Base-by-base conservation (phyloP, 2,888 invertebrate genomes). In the Meteorus cinctellus region DNA sequence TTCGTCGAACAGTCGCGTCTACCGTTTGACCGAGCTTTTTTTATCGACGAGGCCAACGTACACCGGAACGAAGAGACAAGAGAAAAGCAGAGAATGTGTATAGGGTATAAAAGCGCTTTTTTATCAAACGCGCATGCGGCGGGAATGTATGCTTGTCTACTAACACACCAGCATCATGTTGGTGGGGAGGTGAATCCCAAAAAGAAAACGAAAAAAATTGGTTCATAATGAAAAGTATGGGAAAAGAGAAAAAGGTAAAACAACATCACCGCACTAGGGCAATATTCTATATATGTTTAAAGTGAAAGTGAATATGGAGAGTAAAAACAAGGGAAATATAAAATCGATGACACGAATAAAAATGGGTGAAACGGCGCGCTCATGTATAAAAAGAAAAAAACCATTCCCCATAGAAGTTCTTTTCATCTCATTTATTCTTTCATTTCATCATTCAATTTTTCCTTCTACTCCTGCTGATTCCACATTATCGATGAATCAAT, bases 91-190 rank as follows among this genome's bases (percentile, higher is more conserved):
- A 29, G 48, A 67, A 70, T 71, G 83, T 78, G 81, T 55, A 55
- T 55, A 55, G 19, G 19, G 55, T 55, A 55, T 55, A 55, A 55
- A 55, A 55, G 72, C 66, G 69, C 76, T 73, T 78, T 81, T 80
- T 83, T 80, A 87, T 84, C 83, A 24, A 85, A 84, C 79, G 87
- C 88, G 88, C 87, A 87, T 88, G 88, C 88, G 87, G 86, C 78
- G 55, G 62, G 68, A 75, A 67, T 63, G 29, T 55, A 55, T 55
- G 77, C 70, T 73, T 72, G 51, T 77, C 29, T 45, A 66, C 68
- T 29, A 75, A 75, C 72, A 72, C 69, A 45, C 36, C 27, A 45
- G 60, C n/a, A 72, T 45, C 12, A 29, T 63, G 48, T 45, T 63
- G 63, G 72, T 63, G 63, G 72, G 72, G 45, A 24, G 10, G n/a